Evolutionary conservation across 1,140 invertebrate genomes (phyloP).

Genomic region (Drosophila pseudoobscura): DNA sequence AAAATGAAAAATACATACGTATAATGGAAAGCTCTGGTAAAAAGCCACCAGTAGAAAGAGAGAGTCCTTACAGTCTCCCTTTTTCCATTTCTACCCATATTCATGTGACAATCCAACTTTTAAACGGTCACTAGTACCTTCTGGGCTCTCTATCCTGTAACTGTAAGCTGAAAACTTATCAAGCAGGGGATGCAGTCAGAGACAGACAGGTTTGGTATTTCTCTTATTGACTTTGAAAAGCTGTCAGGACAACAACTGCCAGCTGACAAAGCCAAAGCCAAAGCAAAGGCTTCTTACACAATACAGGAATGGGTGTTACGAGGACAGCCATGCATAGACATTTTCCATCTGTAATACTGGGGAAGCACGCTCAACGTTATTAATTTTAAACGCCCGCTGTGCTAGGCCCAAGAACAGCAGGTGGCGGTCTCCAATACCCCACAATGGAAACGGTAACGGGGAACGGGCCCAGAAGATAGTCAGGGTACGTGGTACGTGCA

Average conservation of each 20-base stretch:
- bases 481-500: neutral
- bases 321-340: conserved; percentile 39
- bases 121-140: too few species aligned
- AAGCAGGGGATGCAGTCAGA: conserved; percentile 7
- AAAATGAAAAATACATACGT: conserved; percentile 30
- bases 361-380: conserved; percentile 62
- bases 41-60: neutral
- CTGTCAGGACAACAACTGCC: conserved; percentile 4
- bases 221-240: too few species aligned
- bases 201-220: too few species aligned
- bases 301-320: conserved; percentile 12
- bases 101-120: too few species aligned
- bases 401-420: conserved; percentile 58
- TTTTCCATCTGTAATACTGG: conserved; percentile 30
- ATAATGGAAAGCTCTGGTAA: conserved; percentile 55
- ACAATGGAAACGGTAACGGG: neutral
- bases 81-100: too few species aligned
- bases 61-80: too few species aligned
- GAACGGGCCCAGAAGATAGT: neutral
- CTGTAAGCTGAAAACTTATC: conserved; percentile 21
- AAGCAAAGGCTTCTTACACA: conserved; percentile 7
- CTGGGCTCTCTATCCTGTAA: too few species aligned
- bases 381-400: conserved; percentile 78
- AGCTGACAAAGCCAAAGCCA: conserved; percentile 17
- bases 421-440: conserved; percentile 52